Conservation (phyloP, 2,888 invertebrate species). For the Amblyjoppa fuscipennis region DNA sequence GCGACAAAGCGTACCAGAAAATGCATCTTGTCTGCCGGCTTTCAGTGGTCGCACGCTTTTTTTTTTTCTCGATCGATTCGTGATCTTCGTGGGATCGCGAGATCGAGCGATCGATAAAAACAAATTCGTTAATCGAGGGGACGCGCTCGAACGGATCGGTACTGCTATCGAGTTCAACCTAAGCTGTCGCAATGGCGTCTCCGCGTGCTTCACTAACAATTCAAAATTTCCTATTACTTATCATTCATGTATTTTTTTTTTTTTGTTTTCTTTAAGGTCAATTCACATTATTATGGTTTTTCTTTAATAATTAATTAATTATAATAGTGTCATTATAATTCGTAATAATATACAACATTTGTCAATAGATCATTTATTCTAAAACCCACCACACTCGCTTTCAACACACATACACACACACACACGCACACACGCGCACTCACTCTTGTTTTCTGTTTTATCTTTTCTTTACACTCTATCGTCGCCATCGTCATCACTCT, state of each 20-base stretch:
- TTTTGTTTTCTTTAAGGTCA: slow-evolving; percentile 78
- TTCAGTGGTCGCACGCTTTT: slow-evolving; percentile 57
- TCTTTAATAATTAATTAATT: slow-evolving; percentile 83
- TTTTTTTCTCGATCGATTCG: not conserved
- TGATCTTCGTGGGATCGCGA: slow-evolving; percentile 15
- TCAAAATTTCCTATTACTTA: slow-evolving; percentile 84
- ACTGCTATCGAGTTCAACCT: slow-evolving; percentile 72
- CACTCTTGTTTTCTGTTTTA: slow-evolving; percentile 38
- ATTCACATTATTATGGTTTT: slow-evolving; percentile 84
- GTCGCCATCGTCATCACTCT: slow-evolving; percentile 4
- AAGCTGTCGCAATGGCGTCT: slow-evolving; percentile 74
- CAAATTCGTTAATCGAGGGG: slow-evolving; percentile 14
- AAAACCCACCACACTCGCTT: slow-evolving; percentile 80
- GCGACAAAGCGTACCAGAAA: slow-evolving; percentile 6
- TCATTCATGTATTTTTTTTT: slow-evolving; percentile 79
- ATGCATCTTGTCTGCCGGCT: slow-evolving; percentile 6
- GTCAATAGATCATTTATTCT: slow-evolving; percentile 85
- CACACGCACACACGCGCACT: slow-evolving; percentile 35
- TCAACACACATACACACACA: slow-evolving; percentile 55
- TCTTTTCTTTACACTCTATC: slow-evolving; percentile 57
- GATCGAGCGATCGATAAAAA: slow-evolving; percentile 9
- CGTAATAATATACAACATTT: slow-evolving; percentile 85
- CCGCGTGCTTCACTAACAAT: slow-evolving; percentile 82
- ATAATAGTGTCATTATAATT: slow-evolving; percentile 85
- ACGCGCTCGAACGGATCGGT: slow-evolving; percentile 40